phyloP scores from a whole-genome alignment of 2,797 vertebrate species.

The Chaenodraco wilsoni region DNA sequence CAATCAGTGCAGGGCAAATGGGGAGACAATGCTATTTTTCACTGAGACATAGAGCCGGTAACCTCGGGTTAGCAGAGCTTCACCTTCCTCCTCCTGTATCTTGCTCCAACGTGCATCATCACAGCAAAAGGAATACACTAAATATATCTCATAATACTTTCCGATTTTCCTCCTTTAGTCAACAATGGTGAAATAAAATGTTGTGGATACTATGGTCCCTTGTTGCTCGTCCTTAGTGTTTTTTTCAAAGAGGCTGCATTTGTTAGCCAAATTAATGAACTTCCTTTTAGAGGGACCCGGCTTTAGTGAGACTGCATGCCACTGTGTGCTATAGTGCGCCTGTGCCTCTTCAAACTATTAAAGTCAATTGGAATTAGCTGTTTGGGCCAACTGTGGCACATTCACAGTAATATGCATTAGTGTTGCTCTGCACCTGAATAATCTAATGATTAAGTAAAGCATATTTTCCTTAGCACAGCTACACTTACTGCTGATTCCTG shows the following conservation, averaged over 20 bases:
- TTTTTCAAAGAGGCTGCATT: slow-evolving; percentile 64
- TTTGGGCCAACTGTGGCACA: slow-evolving; percentile 65
- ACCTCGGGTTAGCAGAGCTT: slow-evolving; percentile 64
- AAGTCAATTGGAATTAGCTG: slow-evolving; percentile 68
- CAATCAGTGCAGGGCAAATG: slow-evolving; percentile 71
- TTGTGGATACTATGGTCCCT: slow-evolving; percentile 50
- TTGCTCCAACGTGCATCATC: slow-evolving; percentile 58
- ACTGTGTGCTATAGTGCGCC: slow-evolving; percentile 59
- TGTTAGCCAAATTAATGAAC: slow-evolving; percentile 70
- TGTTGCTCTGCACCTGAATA: slow-evolving; percentile 47
- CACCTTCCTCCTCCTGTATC: slow-evolving; percentile 57
- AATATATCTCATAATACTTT: slow-evolving; percentile 64
- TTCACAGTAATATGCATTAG: slow-evolving; percentile 69
- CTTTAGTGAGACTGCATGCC: slow-evolving; percentile 52
- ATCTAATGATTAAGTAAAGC: slow-evolving; percentile 53
- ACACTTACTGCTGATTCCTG: slow-evolving; percentile 12
- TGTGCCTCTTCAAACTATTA: slow-evolving; percentile 68
- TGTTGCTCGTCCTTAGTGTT: slow-evolving; percentile 58
- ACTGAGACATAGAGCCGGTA: slow-evolving; percentile 68
- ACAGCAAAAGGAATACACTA: slow-evolving; percentile 27
- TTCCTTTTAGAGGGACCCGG: slow-evolving; percentile 59
- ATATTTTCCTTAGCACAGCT: slow-evolving; percentile 31
- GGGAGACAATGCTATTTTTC: slow-evolving; percentile 76
- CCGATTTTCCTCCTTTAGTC: slow-evolving; percentile 49
- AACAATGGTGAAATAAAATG: slow-evolving; percentile 50